These are phyloP conservation scores for Hydrolagus colliei DNA, from an alignment of 2,797 vertebrate genomes.

Conservation along the genomic window DNA sequence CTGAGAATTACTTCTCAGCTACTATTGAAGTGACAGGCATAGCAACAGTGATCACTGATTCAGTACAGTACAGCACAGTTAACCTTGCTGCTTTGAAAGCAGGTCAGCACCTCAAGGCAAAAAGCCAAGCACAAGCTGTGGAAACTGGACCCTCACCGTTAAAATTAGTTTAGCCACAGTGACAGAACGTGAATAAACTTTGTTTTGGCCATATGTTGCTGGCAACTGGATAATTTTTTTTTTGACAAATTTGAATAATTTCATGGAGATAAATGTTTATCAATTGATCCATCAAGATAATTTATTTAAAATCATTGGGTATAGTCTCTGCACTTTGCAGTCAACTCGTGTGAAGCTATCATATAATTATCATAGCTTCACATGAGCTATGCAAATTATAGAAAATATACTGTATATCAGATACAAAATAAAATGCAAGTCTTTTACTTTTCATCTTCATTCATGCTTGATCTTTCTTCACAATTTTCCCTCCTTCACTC, in stretches of 20 bases:
- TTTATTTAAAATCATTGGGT: not conserved
- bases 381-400: too few relatives aligned
- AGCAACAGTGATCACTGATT: conserved; percentile 15
- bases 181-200: not conserved
- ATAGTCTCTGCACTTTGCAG: not conserved
- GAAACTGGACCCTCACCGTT: conserved; percentile 6
- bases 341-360: too few relatives aligned
- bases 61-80: conserved; percentile 27
- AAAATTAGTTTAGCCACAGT: conserved; percentile 18
- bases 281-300: not conserved
- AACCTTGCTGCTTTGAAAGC: conserved; percentile 27
- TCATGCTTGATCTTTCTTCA: too few relatives aligned
- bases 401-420: too few relatives aligned
- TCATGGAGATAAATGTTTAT: not conserved
- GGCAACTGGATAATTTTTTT: not conserved
- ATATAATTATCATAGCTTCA: too few relatives aligned
- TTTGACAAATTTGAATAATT: not conserved
- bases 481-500: too few relatives aligned
- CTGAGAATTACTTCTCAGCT: not conserved
- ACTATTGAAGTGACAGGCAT: not conserved
- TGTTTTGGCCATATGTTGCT: not conserved
- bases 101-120: not conserved
- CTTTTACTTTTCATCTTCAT: not conserved
- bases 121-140: not conserved
- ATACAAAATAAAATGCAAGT: too few relatives aligned